Evolutionary conservation across 2,888 invertebrate genomes (phyloP), one percentile per base, ranked within the genome.

Genomic region (Macrostomum cliftonense): DNA sequence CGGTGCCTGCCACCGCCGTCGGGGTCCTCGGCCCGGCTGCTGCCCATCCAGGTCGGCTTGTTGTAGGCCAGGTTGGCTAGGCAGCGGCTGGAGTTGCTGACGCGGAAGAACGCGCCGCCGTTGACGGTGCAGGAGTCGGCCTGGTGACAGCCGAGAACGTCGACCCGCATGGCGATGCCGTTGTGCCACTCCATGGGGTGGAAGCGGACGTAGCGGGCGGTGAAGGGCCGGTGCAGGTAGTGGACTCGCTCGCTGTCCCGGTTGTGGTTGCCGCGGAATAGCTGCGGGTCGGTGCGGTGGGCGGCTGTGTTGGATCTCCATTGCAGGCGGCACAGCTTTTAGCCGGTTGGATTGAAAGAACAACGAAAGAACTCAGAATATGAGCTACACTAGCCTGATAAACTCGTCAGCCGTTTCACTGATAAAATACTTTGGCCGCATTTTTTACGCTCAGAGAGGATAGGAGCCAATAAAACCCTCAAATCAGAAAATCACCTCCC

Each of bases 201-300:
- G 43, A 74, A 65, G 19, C 74, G 63, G 16, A 74, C 64, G 56
- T 62, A 74, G 21, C 74, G 59, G 17, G 73, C 71, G 2, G 68
- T 68, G 59, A 74, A 73, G 2, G 74, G 74, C 12, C 67, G 63
- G 58, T 73, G 73, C 46, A 74, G 64, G 59, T 73, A 74, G 57
- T 73, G 73, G 11, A 68, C 61, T 45, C 74, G 55, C 55, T 71
- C 71, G 19, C 71, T 71, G 50, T 68, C 60, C 54, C 72, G 73
- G 62, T 75, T 74, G 59, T 67, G 68, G 57, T 74, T 74, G 2
- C 73, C 74, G 12, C 73, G 72, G 56, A 75, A 75, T 52, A 70
- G 62, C 72, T 73, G 59, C 36, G 56, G 54, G 43, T 51, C 9
- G 28, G 28, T 28, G 28, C 28, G 28, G 28, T n/a, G n/a, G n/a